These are phyloP conservation scores for Caenorhabditis plicata DNA, from an alignment of 2,888 invertebrate genomes.

Conservation along the genomic window DNA sequence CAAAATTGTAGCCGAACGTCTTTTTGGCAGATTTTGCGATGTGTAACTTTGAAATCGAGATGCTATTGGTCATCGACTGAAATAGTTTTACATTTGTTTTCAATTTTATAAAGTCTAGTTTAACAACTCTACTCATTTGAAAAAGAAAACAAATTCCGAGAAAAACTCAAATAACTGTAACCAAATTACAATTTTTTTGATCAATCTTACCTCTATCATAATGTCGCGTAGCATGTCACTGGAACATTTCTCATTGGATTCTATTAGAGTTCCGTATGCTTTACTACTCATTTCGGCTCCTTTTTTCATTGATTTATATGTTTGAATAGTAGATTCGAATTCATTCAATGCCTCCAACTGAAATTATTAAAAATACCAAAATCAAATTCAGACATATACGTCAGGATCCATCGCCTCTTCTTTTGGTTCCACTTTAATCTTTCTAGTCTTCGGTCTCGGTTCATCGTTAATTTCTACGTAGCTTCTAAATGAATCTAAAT, in stretches of 20 bases:
- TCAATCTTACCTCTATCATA: conserved; percentile 25
- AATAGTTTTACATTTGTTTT: neutral
- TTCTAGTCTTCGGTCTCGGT: too few species aligned
- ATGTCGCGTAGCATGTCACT: conserved; percentile 13
- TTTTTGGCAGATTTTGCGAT: conserved; percentile 36
- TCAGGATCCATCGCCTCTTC: too few species aligned
- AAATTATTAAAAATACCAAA: conserved; percentile 9
- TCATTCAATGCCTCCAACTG: conserved; percentile 10
- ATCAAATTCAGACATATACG: conserved; percentile 19
- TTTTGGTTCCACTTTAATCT: too few species aligned
- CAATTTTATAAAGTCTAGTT: neutral
- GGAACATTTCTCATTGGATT: conserved; percentile 21
- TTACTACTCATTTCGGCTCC: conserved; percentile 12
- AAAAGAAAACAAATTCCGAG: neutral
- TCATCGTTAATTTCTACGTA: conserved; percentile 7
- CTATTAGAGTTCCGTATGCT: conserved; percentile 11
- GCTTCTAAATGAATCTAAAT: neutral
- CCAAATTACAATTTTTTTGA: too few species aligned
- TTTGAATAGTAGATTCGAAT: conserved; percentile 21
- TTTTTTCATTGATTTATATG: conserved; percentile 16
- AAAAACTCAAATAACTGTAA: too few species aligned
- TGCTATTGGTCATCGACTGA: conserved; percentile 17
- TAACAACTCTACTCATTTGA: neutral
- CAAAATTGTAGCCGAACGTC: conserved; percentile 41
- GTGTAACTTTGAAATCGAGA: conserved; percentile 24